phyloP scores from a whole-genome alignment of 2,888 invertebrate species.

The Lucinisca nassula region DNA sequence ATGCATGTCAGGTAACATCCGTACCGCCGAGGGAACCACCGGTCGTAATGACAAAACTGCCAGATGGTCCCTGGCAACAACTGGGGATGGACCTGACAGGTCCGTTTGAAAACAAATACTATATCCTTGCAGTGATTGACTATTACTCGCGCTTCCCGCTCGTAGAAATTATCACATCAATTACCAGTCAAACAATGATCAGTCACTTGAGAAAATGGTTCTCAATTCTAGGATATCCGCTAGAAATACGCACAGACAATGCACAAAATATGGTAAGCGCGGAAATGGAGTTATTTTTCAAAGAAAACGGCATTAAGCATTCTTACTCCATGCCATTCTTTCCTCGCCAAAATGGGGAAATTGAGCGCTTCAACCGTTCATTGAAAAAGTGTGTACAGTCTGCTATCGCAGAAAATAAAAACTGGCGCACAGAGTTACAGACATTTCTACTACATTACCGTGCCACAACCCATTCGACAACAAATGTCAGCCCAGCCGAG shows the following conservation, averaged over 20 bases:
- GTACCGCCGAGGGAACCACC: constrained; percentile 3
- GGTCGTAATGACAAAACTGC: constrained; percentile 25
- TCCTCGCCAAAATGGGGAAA: constrained; percentile 53
- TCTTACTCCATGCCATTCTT: constrained; percentile 50
- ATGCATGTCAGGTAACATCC: constrained; percentile 19
- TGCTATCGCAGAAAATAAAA: constrained; percentile 34
- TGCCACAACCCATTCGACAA: constrained; percentile 13
- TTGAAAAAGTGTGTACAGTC: constrained; percentile 37
- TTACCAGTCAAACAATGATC: constrained; percentile 15
- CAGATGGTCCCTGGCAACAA: constrained; percentile 28
- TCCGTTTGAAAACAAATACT: constrained; percentile 36
- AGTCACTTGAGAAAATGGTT: constrained; percentile 35
- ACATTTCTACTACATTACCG: constrained; percentile 18
- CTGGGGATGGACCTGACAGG: constrained; percentile 26
- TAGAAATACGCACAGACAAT: constrained; percentile 45
- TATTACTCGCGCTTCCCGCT: constrained; percentile 40
- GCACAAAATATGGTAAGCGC: constrained; percentile 46
- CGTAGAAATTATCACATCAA: constrained; percentile 26
- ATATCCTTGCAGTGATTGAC: constrained; percentile 34
- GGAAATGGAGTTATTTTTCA: constrained; percentile 33
- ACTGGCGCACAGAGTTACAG: constrained; percentile 29
- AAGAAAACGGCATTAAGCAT: constrained; percentile 43
- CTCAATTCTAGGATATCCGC: constrained; percentile 19
- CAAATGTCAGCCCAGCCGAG: constrained; percentile 3
- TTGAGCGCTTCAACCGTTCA: constrained; percentile 53